Base-by-base conservation (phyloP, 2,113 vertebrate species). In the Centropus bengalensis region DNA sequence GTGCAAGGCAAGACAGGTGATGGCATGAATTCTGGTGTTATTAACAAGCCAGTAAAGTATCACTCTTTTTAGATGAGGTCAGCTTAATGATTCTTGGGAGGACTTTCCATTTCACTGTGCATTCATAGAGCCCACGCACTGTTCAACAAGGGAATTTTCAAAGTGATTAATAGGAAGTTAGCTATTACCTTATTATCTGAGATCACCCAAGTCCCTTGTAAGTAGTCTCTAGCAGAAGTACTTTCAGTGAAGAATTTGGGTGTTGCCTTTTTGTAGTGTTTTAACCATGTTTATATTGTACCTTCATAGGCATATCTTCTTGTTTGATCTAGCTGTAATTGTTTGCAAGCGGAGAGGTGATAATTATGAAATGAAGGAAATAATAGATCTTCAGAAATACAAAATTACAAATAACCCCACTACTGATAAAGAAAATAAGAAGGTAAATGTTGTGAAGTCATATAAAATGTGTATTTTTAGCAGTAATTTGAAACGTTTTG, bases 331-430 rank as follows among this genome's bases (percentile, higher is more conserved):
- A 27, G 99, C 99, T 4, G 99, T 99, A 67, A 99, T 99, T 32
- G 98, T 99, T 21, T 99, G 99, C 66, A 99, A 99, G 96, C 98
- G 99, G 27, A 98, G 99, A 92, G 99, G 99, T 26, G 99, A 99
- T 96, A 99, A 98, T 98, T 99, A 99, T 21, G 99, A 99, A 96
- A 99, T 99, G 99, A 99, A 99, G 89, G 99, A 99, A 88, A 98
- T 99, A 87, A 99, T 99, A 76, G 99, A 99, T 97, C 98, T 99
- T 91, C 98, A 99, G 91, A 98, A 98, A 92, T 99, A 99, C 96
- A 99, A 99, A 97, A 98, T 99, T 96, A 99, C 98, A 58, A 99
- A 99, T 97, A 99, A 99, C 85, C 99, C 99, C 49, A 99, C 98
- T 21, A 99, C 99, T 4, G 99, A 99, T 96, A 99, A 99, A 94